A percentile compares a stretch with the other conserved stretches of the same genome.
These are phyloP conservation scores for Neotoxoptera formosana DNA, from an alignment of 1,140 invertebrate species.

Conservation along the genomic window DNA sequence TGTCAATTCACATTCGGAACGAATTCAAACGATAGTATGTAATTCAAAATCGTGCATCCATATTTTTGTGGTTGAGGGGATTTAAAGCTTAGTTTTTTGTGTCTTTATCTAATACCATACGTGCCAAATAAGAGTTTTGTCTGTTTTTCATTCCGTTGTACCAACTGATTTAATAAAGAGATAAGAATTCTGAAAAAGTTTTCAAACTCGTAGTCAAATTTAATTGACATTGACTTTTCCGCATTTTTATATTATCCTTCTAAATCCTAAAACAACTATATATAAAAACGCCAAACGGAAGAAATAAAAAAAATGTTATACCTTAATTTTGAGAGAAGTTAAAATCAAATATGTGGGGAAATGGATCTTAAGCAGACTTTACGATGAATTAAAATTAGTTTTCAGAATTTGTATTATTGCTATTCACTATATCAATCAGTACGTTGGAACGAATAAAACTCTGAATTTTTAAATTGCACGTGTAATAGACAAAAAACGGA, in stretches of 20 bases:
- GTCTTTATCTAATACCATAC: background rate
- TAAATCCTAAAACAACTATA: background rate
- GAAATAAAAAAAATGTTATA: background rate
- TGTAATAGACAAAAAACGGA: too few species aligned
- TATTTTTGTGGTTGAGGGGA: background rate
- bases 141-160: background rate
- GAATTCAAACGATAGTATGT: background rate
- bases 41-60: background rate
- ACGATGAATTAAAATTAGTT: too few species aligned
- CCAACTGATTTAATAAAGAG: background rate
- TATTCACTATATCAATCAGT: too few species aligned
- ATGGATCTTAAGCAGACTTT: too few species aligned
- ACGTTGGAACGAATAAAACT: too few species aligned
- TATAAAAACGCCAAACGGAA: background rate
- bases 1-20: background rate
- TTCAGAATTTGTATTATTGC: too few species aligned
- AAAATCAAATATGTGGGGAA: too few species aligned
- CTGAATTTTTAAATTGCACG: too few species aligned
- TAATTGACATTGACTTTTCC: background rate
- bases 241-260: background rate
- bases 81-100: background rate
- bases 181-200: background rate
- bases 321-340: background rate
- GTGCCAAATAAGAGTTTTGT: background rate
- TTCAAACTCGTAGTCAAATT: background rate